Percentiles rank a stretch among this genome's conserved stretches.
Evolutionary conservation across 2,113 vertebrate genomes (phyloP).

Genomic region (Onychostoma macrolepis): DNA sequence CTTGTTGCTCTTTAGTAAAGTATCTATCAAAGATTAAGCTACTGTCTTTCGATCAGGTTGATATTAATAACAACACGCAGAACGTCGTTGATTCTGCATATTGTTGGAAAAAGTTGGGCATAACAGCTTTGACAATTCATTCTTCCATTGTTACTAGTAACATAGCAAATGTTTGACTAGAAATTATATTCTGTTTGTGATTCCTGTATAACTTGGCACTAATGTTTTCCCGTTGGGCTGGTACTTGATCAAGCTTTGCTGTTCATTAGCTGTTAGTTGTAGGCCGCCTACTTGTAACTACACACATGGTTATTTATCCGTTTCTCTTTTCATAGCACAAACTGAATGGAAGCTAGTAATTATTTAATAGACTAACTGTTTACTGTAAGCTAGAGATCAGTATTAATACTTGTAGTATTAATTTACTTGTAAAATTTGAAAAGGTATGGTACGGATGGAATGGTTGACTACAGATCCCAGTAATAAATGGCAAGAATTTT

Average conservation of each 20-base stretch:
- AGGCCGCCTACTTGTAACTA: not conserved
- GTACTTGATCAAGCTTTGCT: not conserved
- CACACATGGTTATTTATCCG: not conserved
- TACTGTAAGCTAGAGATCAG: not conserved
- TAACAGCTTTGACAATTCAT: not conserved
- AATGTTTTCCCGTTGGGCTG: not conserved
- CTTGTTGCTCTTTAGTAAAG: not conserved
- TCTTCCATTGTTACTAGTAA: not conserved
- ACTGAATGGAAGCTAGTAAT: not conserved
- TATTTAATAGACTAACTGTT: not conserved
- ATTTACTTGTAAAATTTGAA: no score
- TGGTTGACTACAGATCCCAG: no score
- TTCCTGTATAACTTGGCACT: not conserved
- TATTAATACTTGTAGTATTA: not conserved
- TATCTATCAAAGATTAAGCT: not conserved
- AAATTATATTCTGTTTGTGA: not conserved
- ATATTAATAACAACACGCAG: not conserved
- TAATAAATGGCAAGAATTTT: no score
- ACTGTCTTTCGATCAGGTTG: not conserved
- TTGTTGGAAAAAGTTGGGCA: not conserved
- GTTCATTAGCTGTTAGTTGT: not conserved
- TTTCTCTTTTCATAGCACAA: not conserved
- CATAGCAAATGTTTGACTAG: not conserved
- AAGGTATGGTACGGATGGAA: no score
- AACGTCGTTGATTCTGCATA: not conserved